A percentile compares a stretch with the other conserved stretches of the same genome.
These are phyloP conservation scores for Pelusios castaneus DNA, from an alignment of 2,113 vertebrate genomes.

Conservation along the genomic window DNA sequence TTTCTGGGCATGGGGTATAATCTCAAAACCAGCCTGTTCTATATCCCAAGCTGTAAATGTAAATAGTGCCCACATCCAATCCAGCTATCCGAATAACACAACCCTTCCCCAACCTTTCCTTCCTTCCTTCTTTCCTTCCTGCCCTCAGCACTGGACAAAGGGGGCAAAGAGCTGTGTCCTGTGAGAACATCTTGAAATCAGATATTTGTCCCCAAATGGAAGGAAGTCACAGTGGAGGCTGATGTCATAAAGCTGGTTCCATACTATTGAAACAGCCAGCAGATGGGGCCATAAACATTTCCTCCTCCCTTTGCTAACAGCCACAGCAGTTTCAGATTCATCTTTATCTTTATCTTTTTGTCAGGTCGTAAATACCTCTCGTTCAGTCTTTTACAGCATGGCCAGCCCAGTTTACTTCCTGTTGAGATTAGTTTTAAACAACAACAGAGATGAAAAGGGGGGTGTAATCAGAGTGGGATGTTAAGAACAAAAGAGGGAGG, in stretches of 20 bases:
- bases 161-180: constrained; percentile 37
- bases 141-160: constrained; percentile 50
- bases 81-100: neutral
- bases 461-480: neutral
- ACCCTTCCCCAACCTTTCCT: neutral
- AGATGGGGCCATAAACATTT: constrained; percentile 80
- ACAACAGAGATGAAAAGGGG: constrained; percentile 12
- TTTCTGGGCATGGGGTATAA: neutral
- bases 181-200: constrained; percentile 77
- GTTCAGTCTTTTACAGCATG: constrained; percentile 71
- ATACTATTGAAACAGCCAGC: constrained; percentile 73
- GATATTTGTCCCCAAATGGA: constrained; percentile 69
- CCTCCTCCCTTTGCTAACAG: constrained; percentile 73
- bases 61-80: neutral
- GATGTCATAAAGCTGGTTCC: constrained; percentile 72
- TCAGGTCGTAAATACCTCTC: constrained; percentile 80
- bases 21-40: neutral
- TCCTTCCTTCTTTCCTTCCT: constrained; percentile 69
- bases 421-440: constrained; percentile 50
- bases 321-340: constrained; percentile 68
- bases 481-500: too few species aligned
- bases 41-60: neutral
- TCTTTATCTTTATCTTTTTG: constrained; percentile 78
- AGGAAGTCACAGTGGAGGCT: constrained; percentile 76
- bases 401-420: constrained; percentile 67